Base-by-base conservation (phyloP, 2,113 vertebrate species). In the Heterotis niloticus region DNA sequence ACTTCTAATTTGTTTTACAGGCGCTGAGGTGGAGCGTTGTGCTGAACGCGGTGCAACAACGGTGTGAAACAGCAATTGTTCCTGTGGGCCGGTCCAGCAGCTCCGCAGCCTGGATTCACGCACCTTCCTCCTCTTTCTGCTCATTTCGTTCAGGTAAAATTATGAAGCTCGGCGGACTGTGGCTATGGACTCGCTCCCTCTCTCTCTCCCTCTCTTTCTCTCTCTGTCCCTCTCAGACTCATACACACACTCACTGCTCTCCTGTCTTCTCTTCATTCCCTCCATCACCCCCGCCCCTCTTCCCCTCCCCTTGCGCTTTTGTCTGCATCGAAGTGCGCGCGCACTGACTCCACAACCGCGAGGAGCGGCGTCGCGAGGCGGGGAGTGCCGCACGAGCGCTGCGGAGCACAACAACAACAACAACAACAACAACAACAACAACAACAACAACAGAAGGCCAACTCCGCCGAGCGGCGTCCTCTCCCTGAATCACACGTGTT, bases 321-420 rank as follows among this genome's bases (percentile, higher is more conserved):
- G 87, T 82, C 86, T 88, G 84, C 88, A 86, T 85, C 85, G 85
- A 87, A 86, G 81, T 57, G 87, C 85, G 85, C 85, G 85, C 87
- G 82, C 84, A 81, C 54, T n/a, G 64, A 79, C 85, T 81, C 84
- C 83, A 83, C 60, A 70, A 84, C 77, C 81, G 83, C 56, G 57
- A 77, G 84, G 83, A 86, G 81, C 72, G 83, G 28, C 77, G 81
- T 86, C 83, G 88, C 90, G 87, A 83, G 88, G 86, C 81, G 84
- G 81, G 76, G 64, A 59, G 24, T 78, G 54, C 17, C 34, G 52
- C 17, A 34, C 26, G 44, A 66, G 85, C 79, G 62, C 80, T 79
- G 62, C 75, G 85, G 88, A 82, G 79, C 83, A 83, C 88, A 86
- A 87, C 75, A 67, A n/a, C 73, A 79, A 71, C 24, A 5, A 75